Conservation (phyloP, 2,888 invertebrate genomes). For the Urechis unicinctus region DNA sequence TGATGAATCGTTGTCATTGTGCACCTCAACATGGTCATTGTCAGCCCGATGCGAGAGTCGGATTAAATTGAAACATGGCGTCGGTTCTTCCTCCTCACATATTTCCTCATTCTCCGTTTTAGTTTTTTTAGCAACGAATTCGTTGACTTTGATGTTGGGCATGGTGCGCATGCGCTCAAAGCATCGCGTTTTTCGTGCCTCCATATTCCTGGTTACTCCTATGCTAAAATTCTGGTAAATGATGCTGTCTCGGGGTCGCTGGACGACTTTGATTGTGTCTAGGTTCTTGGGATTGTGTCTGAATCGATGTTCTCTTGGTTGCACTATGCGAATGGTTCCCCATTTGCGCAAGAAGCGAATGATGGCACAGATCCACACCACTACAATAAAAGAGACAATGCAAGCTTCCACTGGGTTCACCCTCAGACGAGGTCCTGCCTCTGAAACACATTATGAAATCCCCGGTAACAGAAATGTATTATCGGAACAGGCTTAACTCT, state of each 20-base stretch:
- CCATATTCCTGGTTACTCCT: constrained; percentile 15
- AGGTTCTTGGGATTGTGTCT: constrained; percentile 41
- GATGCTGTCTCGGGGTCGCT: constrained; percentile 43
- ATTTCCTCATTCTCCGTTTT: neutral
- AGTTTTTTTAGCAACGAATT: neutral
- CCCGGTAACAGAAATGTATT: too few relatives aligned
- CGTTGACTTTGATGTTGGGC: constrained; percentile 16
- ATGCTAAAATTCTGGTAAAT: constrained; percentile 42
- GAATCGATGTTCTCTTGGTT: constrained; percentile 40
- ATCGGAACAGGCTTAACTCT: too few relatives aligned
- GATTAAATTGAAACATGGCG: neutral
- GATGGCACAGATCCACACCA: constrained; percentile 38
- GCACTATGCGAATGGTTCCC: constrained; percentile 43
- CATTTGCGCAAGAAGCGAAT: constrained; percentile 41
- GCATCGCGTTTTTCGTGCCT: neutral
- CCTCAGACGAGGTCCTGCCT: too few relatives aligned
- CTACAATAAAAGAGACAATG: constrained; percentile 12
- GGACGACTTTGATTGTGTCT: constrained; percentile 38
- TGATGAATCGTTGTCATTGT: too few relatives aligned
- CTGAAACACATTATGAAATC: neutral
- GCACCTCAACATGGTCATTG: too few relatives aligned
- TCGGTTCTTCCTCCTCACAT: neutral
- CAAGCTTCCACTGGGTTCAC: too few relatives aligned
- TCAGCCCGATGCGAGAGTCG: too few relatives aligned
- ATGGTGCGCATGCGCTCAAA: constrained; percentile 19